phyloP scores from a whole-genome alignment of 2,113 vertebrate genomes.

The Sus scrofa region T2T-Sscrofa CM000824.6:80346501-80347000 shows the following conservation, averaged over 20 bases:
- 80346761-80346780: neutral
- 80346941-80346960: neutral
- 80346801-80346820: conserved; percentile 43
- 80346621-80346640: neutral
- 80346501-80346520: neutral
- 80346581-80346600: neutral
- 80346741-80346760: conserved; percentile 26
- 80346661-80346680: neutral
- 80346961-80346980: neutral
- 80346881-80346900: conserved; percentile 21
- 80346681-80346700: neutral
- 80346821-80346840: conserved; percentile 64
- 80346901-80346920: neutral
- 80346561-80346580: conserved; percentile 13
- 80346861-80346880: conserved; percentile 37
- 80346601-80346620: neutral
- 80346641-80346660: neutral
- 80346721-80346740: neutral
- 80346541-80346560: neutral
- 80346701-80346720: conserved; percentile 12
- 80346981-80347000: neutral
- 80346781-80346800: neutral
- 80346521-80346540: neutral
- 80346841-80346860: conserved; percentile 21
- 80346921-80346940: neutral